Evolutionary conservation across 1,140 invertebrate species (phyloP).

Genomic region (Lethocerus indicus): DNA sequence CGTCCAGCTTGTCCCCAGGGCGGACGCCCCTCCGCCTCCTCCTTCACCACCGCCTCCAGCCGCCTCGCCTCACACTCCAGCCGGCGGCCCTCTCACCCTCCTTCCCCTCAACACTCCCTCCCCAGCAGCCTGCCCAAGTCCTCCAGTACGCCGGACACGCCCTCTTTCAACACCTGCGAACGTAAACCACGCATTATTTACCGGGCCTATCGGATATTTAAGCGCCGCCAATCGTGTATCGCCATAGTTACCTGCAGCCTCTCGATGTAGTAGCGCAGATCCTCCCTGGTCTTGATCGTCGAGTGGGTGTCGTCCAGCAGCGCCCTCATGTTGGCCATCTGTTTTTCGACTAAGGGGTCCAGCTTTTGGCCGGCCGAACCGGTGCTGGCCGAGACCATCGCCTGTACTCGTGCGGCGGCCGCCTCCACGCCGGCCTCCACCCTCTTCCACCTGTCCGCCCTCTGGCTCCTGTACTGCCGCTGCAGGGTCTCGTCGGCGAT

Average conservation of each 20-base stretch:
- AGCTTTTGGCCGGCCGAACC: conserved; percentile 35
- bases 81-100: too few species aligned
- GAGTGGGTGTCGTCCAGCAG: conserved; percentile 48
- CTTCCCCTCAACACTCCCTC: too few species aligned
- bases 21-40: too few species aligned
- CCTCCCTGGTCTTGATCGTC: conserved; percentile 61
- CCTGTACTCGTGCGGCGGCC: conserved; percentile 31
- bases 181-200: conserved; percentile 2
- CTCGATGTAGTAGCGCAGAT: conserved; percentile 60
- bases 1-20: too few species aligned
- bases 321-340: conserved; percentile 3
- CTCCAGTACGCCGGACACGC: too few species aligned
- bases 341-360: too few species aligned
- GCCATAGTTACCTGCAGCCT: conserved; percentile 40
- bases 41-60: too few species aligned
- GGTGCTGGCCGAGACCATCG: not conserved
- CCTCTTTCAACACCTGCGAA: conserved; percentile 2
- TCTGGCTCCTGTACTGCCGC: conserved; percentile 51
- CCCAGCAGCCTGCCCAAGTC: too few species aligned
- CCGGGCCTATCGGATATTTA: not conserved
- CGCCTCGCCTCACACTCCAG: too few species aligned
- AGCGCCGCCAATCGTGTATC: not conserved
- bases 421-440: too few species aligned
- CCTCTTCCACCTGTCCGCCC: conserved; percentile 56
- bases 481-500: conserved; percentile 65